Evolutionary conservation across 1,140 invertebrate species (phyloP), one percentile per base, ranked within the genome.

Genomic region (Euura lappo): DNA sequence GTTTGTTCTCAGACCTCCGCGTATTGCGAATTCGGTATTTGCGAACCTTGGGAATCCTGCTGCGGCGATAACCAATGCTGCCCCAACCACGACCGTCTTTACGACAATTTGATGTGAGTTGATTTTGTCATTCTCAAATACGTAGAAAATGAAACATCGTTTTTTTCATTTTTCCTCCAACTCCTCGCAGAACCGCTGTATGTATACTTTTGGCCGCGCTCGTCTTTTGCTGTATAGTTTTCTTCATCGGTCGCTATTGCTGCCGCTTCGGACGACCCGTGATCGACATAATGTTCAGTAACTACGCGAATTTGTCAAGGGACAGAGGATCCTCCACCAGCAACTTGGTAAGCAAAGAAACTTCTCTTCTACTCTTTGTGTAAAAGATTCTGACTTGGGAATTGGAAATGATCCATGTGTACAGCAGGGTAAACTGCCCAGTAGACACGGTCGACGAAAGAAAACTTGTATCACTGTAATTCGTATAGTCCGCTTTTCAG

Each of bases 1-100:
- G 28, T 4, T 42, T 44, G 45, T 75, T 67, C n/a, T 67, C 51
- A 76, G 75, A 69, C 67, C 7, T 44, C 67, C 43, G 75, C 69
- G 13, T 28, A 28, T 28, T 76, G 75, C 66, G 75, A 76, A 69
- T 76, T 72, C 69, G 69, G 71, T 68, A 68, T 71, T 2, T 76
- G 75, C 65, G 72, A 71, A 44, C 45, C 68, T 4, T 70, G 74
- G 51, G 44, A 74, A 66, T 76, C 74, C 70, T 76, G 75, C 45
- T 76, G 75, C 65, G 75, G 75, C n/a, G 69, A 74, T 44, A 76
- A 76, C 44, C 64, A 71, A 13, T 76, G 75, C 47, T 76, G 75
- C 43, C 74, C 44, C 43, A 75, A 65, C 73, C 28, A 28, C 28
- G 28, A 60, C 10, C 13, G 51, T 11, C 3, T 8, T 60, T 8